phyloP scores from a whole-genome alignment of 2,113 vertebrate species.

The Siphamia tubifer region DNA sequence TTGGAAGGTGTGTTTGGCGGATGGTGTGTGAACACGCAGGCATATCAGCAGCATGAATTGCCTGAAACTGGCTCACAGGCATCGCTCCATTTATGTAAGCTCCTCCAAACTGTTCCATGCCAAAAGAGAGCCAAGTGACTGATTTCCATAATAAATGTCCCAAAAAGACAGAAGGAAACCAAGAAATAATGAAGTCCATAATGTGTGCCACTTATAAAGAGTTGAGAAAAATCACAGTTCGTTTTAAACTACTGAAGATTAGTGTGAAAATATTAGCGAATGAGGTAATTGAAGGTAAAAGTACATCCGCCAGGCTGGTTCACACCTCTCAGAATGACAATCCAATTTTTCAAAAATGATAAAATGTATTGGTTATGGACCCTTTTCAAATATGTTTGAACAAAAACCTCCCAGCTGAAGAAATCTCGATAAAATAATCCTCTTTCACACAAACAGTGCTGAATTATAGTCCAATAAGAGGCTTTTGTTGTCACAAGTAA shows the following conservation, averaged over 20 bases:
- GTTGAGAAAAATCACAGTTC: too few relatives aligned
- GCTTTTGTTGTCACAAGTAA: constrained; percentile 22
- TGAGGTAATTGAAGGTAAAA: not conserved
- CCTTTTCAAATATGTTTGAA: not conserved
- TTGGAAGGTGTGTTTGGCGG: too few relatives aligned
- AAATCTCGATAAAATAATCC: constrained; percentile 32
- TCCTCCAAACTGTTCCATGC: not conserved
- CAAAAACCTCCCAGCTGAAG: constrained; percentile 12
- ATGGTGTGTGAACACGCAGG: too few relatives aligned
- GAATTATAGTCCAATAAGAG: constrained; percentile 34
- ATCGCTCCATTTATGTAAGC: too few relatives aligned
- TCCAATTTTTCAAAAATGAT: not conserved
- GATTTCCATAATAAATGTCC: not conserved
- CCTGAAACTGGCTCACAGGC: too few relatives aligned
- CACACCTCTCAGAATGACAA: not conserved
- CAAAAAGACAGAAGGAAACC: too few relatives aligned
- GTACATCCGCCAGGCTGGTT: not conserved
- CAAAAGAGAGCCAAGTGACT: not conserved
- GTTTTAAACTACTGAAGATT: not conserved
- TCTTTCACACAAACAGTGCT: constrained; percentile 26
- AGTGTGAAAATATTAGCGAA: not conserved
- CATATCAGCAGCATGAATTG: too few relatives aligned
- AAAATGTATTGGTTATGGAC: not conserved
- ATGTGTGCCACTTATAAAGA: not conserved
- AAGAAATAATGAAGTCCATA: not conserved